Conservation (phyloP, 1,140 invertebrate genomes). For the Armadillidium nasatum region DNA sequence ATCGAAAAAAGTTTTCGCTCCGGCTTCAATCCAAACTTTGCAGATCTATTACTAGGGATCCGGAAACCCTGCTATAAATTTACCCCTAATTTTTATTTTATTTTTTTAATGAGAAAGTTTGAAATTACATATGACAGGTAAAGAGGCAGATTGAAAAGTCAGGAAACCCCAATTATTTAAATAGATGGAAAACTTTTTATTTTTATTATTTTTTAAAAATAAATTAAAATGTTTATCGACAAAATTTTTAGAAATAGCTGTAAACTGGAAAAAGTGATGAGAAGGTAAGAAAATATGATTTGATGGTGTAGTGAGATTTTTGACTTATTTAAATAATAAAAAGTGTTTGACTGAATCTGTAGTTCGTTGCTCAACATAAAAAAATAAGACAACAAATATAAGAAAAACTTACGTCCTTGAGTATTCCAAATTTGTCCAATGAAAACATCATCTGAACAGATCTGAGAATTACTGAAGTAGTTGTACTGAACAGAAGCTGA, state of each 20-base stretch:
- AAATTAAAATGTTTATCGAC: not conserved
- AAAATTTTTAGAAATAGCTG: not conserved
- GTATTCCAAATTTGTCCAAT: constrained; percentile 38
- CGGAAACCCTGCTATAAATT: too few relatives aligned
- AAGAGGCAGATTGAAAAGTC: too few relatives aligned
- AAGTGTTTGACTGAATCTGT: not conserved
- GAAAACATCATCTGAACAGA: constrained; percentile 43
- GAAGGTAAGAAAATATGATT: not conserved
- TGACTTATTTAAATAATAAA: not conserved
- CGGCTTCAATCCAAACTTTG: too few relatives aligned
- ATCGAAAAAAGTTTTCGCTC: too few relatives aligned
- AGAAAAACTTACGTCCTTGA: constrained; percentile 41
- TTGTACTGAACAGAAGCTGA: constrained; percentile 29
- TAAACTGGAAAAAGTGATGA: not conserved
- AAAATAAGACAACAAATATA: not conserved
- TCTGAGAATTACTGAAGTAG: constrained; percentile 36
- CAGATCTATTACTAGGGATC: too few relatives aligned
- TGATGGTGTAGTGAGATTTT: not conserved
- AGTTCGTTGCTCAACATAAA: not conserved
- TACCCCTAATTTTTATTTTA: too few relatives aligned
- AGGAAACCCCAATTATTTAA: too few relatives aligned
- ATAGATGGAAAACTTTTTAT: not conserved
- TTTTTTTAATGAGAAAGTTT: too few relatives aligned
- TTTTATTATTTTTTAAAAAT: not conserved
- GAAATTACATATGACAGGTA: too few relatives aligned